phyloP scores from a whole-genome alignment of 2,113 vertebrate genomes.

The Proterorhinus semilunaris region DNA sequence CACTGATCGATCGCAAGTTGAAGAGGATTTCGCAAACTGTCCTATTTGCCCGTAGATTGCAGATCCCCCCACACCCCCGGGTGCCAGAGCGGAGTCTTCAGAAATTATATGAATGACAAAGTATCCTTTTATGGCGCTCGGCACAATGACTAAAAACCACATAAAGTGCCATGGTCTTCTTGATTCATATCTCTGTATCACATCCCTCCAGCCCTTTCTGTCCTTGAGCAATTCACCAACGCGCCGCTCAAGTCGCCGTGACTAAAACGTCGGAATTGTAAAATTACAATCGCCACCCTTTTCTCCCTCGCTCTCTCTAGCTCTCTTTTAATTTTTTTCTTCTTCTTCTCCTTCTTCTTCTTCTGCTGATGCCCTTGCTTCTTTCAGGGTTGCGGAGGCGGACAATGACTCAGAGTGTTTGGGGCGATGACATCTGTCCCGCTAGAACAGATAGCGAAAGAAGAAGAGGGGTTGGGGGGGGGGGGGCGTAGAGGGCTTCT shows the following conservation, averaged over 20 bases:
- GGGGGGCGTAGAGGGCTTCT: conserved; percentile 30
- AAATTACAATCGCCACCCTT: conserved; percentile 34
- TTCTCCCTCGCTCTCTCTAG: background rate
- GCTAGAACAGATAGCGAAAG: conserved; percentile 50
- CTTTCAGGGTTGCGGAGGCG: conserved; percentile 59
- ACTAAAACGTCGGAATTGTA: conserved; percentile 52
- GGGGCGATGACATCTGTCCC: conserved; percentile 67
- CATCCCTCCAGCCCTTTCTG: conserved; percentile 1
- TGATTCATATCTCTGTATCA: conserved; percentile 43
- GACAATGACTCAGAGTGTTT: conserved; percentile 60
- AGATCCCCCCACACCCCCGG: too few species aligned
- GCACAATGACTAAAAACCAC: conserved; percentile 23
- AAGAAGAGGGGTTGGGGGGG: background rate
- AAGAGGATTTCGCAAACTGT: too few species aligned
- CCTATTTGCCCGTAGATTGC: too few species aligned
- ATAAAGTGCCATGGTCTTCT: conserved; percentile 7
- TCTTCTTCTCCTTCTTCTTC: background rate
- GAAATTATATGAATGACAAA: background rate
- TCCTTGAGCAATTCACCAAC: conserved; percentile 46
- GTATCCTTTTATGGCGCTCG: conserved; percentile 3
- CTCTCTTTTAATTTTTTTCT: too few species aligned
- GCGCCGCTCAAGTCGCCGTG: conserved; percentile 27
- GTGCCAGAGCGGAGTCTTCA: background rate
- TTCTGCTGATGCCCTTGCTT: conserved; percentile 51
- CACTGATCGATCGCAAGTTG: too few species aligned